Percentiles rank a stretch among this genome's conserved stretches.
phyloP scores from a whole-genome alignment of 2,797 vertebrate genomes.

The Merluccius polli region DNA sequence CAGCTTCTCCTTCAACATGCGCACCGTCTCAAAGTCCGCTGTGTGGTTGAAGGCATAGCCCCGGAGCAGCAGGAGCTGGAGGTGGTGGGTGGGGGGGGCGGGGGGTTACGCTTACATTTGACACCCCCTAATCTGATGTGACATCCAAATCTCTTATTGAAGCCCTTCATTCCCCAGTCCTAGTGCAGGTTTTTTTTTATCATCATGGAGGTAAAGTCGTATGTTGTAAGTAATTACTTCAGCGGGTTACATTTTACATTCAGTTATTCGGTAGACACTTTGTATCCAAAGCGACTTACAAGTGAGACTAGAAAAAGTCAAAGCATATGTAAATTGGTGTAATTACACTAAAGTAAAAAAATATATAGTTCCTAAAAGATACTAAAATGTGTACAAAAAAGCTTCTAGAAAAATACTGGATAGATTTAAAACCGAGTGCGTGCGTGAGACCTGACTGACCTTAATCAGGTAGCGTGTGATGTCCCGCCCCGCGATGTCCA shows the following conservation, averaged over 20 bases:
- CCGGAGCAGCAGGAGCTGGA: slow-evolving; percentile 74
- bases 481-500: slow-evolving; percentile 81
- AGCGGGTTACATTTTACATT: too few relatives aligned
- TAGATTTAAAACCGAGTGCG: neutral
- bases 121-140: too few relatives aligned
- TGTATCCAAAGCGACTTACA: too few relatives aligned
- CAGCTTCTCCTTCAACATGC: slow-evolving; percentile 79
- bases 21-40: slow-evolving; percentile 80
- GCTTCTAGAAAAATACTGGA: neutral
- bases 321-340: neutral
- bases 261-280: too few relatives aligned
- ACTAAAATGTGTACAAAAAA: neutral
- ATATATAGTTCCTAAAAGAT: neutral
- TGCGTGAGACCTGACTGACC: slow-evolving; percentile 40
- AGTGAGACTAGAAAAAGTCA: neutral
- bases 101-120: neutral
- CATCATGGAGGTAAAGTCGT: too few relatives aligned
- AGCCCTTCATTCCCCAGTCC: too few relatives aligned
- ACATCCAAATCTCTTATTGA: neutral
- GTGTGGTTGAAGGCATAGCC: slow-evolving; percentile 82
- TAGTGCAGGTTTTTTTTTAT: too few relatives aligned
- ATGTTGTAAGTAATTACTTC: too few relatives aligned
- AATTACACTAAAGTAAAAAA: too few relatives aligned
- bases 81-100: neutral
- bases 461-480: slow-evolving; percentile 82